phyloP scores from a whole-genome alignment of 2,888 invertebrate genomes.

The Hydriomena furcata region DNA sequence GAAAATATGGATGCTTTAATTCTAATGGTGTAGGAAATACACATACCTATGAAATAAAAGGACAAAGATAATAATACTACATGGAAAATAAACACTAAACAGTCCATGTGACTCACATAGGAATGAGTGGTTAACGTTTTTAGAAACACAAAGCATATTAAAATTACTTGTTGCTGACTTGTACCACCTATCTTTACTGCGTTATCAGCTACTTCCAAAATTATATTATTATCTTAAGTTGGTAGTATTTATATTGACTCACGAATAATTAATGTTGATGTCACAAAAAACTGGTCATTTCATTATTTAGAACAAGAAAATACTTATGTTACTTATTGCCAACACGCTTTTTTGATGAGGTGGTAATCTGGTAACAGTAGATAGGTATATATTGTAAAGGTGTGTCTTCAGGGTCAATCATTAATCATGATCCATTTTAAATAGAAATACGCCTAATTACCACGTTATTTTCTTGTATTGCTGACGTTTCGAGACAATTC shows the following conservation, averaged over 20 bases:
- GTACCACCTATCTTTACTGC: neutral
- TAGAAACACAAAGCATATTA: slow-evolving; percentile 12
- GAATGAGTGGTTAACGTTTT: slow-evolving; percentile 12
- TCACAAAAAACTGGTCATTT: too few species aligned
- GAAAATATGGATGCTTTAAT: too few species aligned
- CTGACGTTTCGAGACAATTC: too few species aligned
- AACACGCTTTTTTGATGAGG: neutral
- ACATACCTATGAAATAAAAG: neutral
- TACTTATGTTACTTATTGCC: too few species aligned
- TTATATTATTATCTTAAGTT: neutral
- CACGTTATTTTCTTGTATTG: too few species aligned
- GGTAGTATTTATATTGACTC: neutral
- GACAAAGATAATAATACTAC: slow-evolving; percentile 8
- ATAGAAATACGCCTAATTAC: too few species aligned
- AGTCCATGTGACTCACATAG: slow-evolving; percentile 13
- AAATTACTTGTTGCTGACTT: slow-evolving; percentile 1
- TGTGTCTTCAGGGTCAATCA: too few species aligned
- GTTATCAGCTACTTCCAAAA: neutral
- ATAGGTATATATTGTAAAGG: too few species aligned
- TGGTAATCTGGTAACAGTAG: neutral
- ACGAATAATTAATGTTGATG: neutral
- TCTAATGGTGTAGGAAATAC: too few species aligned
- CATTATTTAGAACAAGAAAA: too few species aligned
- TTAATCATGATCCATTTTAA: too few species aligned
- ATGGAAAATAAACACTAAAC: slow-evolving; percentile 13